Conservation (phyloP, 2,888 invertebrate genomes). For the Drymonia ruficornis region DNA sequence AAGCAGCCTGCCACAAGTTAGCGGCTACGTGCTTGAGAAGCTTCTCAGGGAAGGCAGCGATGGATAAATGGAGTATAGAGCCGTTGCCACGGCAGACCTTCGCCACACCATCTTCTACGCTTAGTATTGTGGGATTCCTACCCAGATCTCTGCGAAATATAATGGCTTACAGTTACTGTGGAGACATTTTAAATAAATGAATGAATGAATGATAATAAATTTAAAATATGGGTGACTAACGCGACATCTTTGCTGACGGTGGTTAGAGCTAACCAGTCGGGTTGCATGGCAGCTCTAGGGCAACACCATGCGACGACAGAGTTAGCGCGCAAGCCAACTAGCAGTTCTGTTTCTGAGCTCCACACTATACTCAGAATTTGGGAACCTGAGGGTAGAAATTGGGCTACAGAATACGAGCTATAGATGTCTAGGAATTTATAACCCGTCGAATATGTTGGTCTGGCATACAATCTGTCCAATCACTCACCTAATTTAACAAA, state of each 20-base stretch:
- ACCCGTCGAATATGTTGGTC: no score
- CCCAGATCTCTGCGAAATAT: constrained; percentile 90
- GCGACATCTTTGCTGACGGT: constrained; percentile 74
- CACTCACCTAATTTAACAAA: constrained; percentile 89
- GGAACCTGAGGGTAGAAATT: constrained; percentile 52
- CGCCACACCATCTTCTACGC: constrained; percentile 93
- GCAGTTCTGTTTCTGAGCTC: constrained; percentile 75
- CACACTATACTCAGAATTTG: constrained; percentile 76
- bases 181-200: constrained; percentile 11
- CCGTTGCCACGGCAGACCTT: constrained; percentile 95
- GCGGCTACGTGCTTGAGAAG: constrained; percentile 86
- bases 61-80: constrained; percentile 89
- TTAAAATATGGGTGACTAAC: constrained; percentile 45
- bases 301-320: constrained; percentile 79
- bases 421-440: no score
- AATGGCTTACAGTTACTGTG: not conserved
- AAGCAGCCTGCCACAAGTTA: constrained; percentile 93
- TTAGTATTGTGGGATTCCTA: constrained; percentile 91
- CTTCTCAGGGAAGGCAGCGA: constrained; percentile 89
- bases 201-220: not conserved
- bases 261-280: constrained; percentile 73
- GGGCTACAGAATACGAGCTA: no score
- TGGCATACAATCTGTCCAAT: no score
- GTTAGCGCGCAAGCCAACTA: constrained; percentile 74
- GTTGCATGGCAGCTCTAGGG: constrained; percentile 68